Percentiles rank a stretch among this genome's conserved stretches.
Conservation (phyloP, 1,140 invertebrate species). For the Drosophila pectinifera region DNA sequence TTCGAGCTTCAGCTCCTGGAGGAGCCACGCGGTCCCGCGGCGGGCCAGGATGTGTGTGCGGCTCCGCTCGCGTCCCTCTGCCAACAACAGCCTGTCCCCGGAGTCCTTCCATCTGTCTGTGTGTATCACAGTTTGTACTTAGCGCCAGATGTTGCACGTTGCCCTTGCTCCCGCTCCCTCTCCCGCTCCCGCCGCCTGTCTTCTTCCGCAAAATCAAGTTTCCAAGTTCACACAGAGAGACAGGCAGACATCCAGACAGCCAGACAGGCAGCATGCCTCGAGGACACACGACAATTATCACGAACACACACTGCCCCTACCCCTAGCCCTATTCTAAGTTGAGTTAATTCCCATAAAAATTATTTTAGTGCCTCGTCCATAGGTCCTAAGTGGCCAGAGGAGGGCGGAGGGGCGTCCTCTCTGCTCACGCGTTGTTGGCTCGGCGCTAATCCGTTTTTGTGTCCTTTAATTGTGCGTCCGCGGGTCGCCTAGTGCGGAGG, state of each 20-base stretch:
- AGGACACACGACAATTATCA: slow-evolving; percentile 69
- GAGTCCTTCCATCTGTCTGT: slow-evolving; percentile 49
- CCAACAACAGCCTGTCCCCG: slow-evolving; percentile 18
- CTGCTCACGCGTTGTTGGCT: slow-evolving; percentile 65
- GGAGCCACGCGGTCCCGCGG: slow-evolving; percentile 57
- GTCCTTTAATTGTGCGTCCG: slow-evolving; percentile 44
- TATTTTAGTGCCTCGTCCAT: slow-evolving; percentile 66
- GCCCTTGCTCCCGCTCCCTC: slow-evolving; percentile 7
- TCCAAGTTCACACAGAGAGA: slow-evolving; percentile 74
- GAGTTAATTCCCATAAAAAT: slow-evolving; percentile 77
- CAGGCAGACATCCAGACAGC: slow-evolving; percentile 31
- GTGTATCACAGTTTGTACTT: slow-evolving; percentile 82
- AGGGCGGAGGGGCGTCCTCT: slow-evolving; percentile 9
- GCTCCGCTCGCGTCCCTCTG: slow-evolving; percentile 18
- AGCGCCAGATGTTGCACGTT: slow-evolving; percentile 81
- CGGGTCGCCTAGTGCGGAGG: slow-evolving; percentile 1
- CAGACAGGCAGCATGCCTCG: slow-evolving; percentile 20
- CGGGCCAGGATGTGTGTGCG: slow-evolving; percentile 39
- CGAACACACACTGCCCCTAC: slow-evolving; percentile 30
- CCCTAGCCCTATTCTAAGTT: slow-evolving; percentile 52
- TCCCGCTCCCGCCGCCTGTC: slow-evolving; percentile 33
- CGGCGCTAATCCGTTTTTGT: slow-evolving; percentile 57
- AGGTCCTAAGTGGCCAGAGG: slow-evolving; percentile 48
- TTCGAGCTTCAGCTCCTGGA: slow-evolving; percentile 54
- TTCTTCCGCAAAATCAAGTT: slow-evolving; percentile 77